These are phyloP conservation scores for Pangasius sanitwongsei DNA, from an alignment of 2,797 vertebrate species.

Conservation along the genomic window DNA sequence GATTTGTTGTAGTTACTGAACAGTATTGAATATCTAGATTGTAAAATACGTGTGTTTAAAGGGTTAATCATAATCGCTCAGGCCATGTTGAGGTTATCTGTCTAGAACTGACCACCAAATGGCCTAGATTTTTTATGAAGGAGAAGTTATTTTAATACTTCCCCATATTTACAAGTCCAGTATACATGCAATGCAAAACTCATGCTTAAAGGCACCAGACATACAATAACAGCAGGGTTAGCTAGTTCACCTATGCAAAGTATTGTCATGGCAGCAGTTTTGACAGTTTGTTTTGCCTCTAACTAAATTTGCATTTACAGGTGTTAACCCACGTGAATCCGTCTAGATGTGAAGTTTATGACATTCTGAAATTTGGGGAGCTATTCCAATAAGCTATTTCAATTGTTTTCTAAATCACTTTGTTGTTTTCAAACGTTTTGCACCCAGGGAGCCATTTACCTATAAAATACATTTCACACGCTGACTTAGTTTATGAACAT, in stretches of 20 bases:
- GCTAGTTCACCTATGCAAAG: constrained; percentile 48
- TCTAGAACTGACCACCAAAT: neutral
- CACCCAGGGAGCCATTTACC: neutral
- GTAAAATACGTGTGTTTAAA: neutral
- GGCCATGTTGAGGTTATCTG: neutral
- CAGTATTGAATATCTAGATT: neutral
- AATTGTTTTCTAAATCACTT: constrained; percentile 26
- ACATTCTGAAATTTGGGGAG: constrained; percentile 39
- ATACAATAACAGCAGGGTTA: constrained; percentile 19
- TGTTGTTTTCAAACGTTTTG: neutral
- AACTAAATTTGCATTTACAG: constrained; percentile 47
- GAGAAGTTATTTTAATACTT: constrained; percentile 18
- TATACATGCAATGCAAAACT: constrained; percentile 46
- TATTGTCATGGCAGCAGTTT: constrained; percentile 30
- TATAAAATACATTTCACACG: neutral
- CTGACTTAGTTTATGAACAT: neutral
- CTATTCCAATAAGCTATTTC: constrained; percentile 32
- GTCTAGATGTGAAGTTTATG: constrained; percentile 20
- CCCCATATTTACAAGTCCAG: constrained; percentile 34
- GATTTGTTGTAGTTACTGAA: neutral
- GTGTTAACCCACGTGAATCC: constrained; percentile 37
- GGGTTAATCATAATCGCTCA: constrained; percentile 2
- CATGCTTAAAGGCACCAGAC: constrained; percentile 2
- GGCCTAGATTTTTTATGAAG: neutral
- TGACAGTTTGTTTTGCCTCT: constrained; percentile 50